Conservation (phyloP, 2,797 vertebrate genomes). For the Xenentodon cancila region DNA sequence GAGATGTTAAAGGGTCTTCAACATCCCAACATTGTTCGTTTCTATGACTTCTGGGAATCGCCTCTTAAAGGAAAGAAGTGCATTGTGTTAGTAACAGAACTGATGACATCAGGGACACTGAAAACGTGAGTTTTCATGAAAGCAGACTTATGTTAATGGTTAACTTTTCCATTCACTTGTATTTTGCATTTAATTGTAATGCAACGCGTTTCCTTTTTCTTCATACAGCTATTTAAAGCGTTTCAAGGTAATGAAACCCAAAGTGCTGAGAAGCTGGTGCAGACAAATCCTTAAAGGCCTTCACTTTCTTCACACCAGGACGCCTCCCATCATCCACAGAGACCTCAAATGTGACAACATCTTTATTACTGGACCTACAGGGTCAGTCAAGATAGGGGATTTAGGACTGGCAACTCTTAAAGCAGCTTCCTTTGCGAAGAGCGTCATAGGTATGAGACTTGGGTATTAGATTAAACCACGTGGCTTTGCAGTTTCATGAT, state of each 20-base stretch:
- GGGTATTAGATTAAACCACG: constrained; percentile 74
- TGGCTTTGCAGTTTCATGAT: not conserved
- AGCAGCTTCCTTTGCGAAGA: constrained; percentile 98
- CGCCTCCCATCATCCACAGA: constrained; percentile 96
- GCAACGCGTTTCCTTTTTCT: not conserved
- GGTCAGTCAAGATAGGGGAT: constrained; percentile 98
- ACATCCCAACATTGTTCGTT: constrained; percentile 97
- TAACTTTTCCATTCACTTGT: not conserved
- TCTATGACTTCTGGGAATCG: constrained; percentile 99
- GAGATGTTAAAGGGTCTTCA: constrained; percentile 98
- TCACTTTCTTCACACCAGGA: constrained; percentile 95
- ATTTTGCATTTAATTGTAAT: not conserved
- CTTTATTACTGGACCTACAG: constrained; percentile 98
- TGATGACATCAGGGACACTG: constrained; percentile 98
- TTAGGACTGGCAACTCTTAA: constrained; percentile 97
- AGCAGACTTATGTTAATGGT: not conserved
- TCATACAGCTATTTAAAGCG: constrained; percentile 92
- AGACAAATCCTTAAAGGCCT: constrained; percentile 98
- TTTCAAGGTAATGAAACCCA: constrained; percentile 99
- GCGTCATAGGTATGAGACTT: constrained; percentile 91
- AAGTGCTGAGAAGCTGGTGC: constrained; percentile 97
- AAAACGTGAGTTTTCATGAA: constrained; percentile 91
- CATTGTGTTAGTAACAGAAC: constrained; percentile 96
- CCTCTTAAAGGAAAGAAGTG: constrained; percentile 94
- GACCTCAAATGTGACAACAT: constrained; percentile 99